These are phyloP conservation scores for Bugulina stolonifera DNA, from an alignment of 2,888 invertebrate species.

Conservation along the genomic window DNA sequence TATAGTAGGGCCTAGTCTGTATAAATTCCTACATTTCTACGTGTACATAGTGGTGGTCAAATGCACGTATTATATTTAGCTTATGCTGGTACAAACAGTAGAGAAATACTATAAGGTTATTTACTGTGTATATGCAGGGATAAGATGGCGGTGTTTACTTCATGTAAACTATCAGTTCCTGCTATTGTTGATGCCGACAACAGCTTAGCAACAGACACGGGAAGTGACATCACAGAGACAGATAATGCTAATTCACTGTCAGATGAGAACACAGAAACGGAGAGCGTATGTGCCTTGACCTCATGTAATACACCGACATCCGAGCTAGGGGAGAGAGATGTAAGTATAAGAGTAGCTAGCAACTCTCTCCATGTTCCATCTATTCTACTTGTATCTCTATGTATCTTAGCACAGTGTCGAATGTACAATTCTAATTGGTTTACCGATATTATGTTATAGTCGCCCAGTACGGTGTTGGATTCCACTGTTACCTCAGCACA, in stretches of 20 bases:
- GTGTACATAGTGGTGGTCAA: too few relatives aligned
- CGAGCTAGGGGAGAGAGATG: slow-evolving; percentile 13
- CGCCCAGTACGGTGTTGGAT: slow-evolving; percentile 9
- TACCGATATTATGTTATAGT: slow-evolving; percentile 2
- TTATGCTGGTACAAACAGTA: too few relatives aligned
- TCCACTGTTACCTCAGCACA: slow-evolving; percentile 10
- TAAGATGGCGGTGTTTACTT: slow-evolving; percentile 93
- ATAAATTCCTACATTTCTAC: too few relatives aligned
- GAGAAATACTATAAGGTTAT: too few relatives aligned
- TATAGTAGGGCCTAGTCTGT: too few relatives aligned
- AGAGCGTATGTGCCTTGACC: slow-evolving; percentile 13
- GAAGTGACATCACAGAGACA: slow-evolving; percentile 22
- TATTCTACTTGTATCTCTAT: too few relatives aligned
- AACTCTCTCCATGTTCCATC: too few relatives aligned
- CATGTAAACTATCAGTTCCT: slow-evolving; percentile 47
- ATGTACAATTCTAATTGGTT: too few relatives aligned
- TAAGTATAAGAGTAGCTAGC: too few relatives aligned
- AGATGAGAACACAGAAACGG: slow-evolving; percentile 20
- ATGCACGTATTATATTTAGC: too few relatives aligned
- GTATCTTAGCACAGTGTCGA: too few relatives aligned
- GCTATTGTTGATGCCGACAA: slow-evolving; percentile 31
- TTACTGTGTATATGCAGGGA: slow-evolving; percentile 71
- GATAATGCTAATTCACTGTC: slow-evolving; percentile 15
- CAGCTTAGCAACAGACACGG: background rate
- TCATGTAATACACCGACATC: slow-evolving; percentile 15